Percentiles rank a stretch among this genome's conserved stretches.
phyloP scores from a whole-genome alignment of 1,140 invertebrate genomes.

The Brachionus manjavacas region DNA sequence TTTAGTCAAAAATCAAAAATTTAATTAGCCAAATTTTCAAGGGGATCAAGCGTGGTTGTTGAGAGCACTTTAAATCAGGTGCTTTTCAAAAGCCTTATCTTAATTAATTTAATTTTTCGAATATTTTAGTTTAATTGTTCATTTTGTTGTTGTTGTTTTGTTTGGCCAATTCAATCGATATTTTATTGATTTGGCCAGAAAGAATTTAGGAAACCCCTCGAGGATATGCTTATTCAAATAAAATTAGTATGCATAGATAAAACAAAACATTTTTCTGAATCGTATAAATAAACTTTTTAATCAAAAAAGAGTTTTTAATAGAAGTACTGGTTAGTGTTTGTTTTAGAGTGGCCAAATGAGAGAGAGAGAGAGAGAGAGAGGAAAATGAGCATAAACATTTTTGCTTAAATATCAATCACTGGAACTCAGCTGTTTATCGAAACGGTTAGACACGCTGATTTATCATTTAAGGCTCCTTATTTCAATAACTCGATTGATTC shows the following conservation, averaged over 20 bases:
- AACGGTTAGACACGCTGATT: constrained; percentile 12
- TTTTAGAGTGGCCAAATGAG: neutral
- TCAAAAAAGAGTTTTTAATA: neutral
- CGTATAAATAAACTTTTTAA: neutral
- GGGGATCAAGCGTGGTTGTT: neutral
- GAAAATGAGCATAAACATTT: neutral
- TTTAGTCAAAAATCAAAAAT: neutral
- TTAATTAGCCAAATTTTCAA: neutral
- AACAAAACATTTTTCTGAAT: neutral
- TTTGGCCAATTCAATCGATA: neutral
- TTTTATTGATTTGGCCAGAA: neutral
- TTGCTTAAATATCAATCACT: constrained; percentile 18
- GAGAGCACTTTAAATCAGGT: neutral
- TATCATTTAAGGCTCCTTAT: neutral
- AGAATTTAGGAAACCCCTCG: constrained; percentile 8
- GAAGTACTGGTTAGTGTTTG: neutral
- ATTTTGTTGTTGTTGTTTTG: neutral
- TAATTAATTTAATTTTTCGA: neutral
- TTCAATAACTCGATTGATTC: neutral
- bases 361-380: neutral
- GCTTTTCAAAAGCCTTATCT: neutral
- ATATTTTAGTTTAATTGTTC: neutral
- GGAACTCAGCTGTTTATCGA: constrained; percentile 6
- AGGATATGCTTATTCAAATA: neutral
- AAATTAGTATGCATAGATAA: neutral